These are phyloP conservation scores for Dolichallabes microphthalmus DNA, from an alignment of 2,113 vertebrate species.

Conservation along the genomic window DNA sequence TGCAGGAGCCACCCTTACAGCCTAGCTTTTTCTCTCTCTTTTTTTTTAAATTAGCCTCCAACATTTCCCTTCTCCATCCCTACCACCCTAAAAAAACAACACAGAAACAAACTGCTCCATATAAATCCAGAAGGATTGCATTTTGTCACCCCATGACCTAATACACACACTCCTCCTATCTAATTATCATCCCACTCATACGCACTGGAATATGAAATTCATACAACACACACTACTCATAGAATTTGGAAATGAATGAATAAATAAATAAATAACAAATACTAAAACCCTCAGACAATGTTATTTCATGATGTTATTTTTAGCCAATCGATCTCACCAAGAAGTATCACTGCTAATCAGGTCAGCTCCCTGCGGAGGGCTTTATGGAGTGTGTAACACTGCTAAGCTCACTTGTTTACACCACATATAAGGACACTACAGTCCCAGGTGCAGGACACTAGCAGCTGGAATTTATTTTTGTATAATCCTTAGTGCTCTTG, in stretches of 20 bases:
- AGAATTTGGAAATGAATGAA: background rate
- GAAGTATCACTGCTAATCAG: slow-evolving; percentile 7
- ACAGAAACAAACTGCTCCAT: slow-evolving; percentile 41
- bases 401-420: slow-evolving; percentile 10
- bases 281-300: background rate
- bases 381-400: slow-evolving; percentile 11
- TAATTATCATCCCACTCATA: background rate
- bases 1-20: slow-evolving; percentile 31
- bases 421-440: background rate
- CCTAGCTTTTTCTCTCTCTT: slow-evolving; percentile 7
- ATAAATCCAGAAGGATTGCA: slow-evolving; percentile 13
- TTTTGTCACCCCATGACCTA: slow-evolving; percentile 34
- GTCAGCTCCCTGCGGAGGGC: background rate
- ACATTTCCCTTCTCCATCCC: slow-evolving; percentile 13
- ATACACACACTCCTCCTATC: slow-evolving; percentile 6
- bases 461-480: background rate
- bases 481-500: background rate
- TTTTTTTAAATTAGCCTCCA: slow-evolving; percentile 19
- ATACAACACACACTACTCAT: background rate
- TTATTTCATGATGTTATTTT: background rate
- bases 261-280: background rate
- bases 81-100: slow-evolving; percentile 21
- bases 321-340: slow-evolving; percentile 1
- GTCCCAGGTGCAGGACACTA: background rate
- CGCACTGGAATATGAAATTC: background rate